These are phyloP conservation scores for Nezara viridula DNA, from an alignment of 2,888 invertebrate genomes.

Conservation along the genomic window DNA sequence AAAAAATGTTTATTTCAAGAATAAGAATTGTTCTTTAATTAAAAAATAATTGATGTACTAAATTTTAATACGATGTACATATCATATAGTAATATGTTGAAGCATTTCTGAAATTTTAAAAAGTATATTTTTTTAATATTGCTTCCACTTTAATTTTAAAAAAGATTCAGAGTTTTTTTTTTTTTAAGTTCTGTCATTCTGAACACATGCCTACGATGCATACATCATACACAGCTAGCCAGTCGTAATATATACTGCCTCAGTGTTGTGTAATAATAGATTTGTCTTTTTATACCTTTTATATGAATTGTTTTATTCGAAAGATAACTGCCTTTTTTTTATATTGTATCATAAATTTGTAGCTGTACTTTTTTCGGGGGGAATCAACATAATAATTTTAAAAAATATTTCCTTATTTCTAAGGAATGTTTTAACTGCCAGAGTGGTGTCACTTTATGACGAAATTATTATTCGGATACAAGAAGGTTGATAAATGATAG, in stretches of 20 bases:
- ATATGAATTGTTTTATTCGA: slow-evolving; percentile 27
- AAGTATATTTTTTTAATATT: background rate
- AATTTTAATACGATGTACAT: slow-evolving; percentile 21
- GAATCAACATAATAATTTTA: background rate
- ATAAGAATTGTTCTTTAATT: background rate
- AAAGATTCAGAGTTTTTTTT: background rate
- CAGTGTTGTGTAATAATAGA: slow-evolving; percentile 54
- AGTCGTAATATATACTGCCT: slow-evolving; percentile 54
- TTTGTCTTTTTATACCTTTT: slow-evolving; percentile 55
- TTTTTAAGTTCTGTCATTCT: background rate
- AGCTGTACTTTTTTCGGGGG: slow-evolving; percentile 18
- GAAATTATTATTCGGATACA: slow-evolving; percentile 3
- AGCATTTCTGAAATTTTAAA: slow-evolving; percentile 6
- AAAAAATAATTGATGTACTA: background rate
- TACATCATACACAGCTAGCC: slow-evolving; percentile 5
- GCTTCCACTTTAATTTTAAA: background rate
- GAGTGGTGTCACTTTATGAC: slow-evolving; percentile 28
- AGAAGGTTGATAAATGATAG: slow-evolving; percentile 2
- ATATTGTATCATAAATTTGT: background rate
- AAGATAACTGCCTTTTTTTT: slow-evolving; percentile 56
- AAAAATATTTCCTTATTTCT: slow-evolving; percentile 23
- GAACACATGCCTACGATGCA: background rate
- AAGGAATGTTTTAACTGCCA: slow-evolving; percentile 44
- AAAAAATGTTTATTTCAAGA: background rate
- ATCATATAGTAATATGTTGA: slow-evolving; percentile 15